A percentile compares a stretch with the other conserved stretches of the same genome.
Conservation (phyloP, 53 echinoderm and acorn worm genomes). For the Patiria pectinifera region DNA sequence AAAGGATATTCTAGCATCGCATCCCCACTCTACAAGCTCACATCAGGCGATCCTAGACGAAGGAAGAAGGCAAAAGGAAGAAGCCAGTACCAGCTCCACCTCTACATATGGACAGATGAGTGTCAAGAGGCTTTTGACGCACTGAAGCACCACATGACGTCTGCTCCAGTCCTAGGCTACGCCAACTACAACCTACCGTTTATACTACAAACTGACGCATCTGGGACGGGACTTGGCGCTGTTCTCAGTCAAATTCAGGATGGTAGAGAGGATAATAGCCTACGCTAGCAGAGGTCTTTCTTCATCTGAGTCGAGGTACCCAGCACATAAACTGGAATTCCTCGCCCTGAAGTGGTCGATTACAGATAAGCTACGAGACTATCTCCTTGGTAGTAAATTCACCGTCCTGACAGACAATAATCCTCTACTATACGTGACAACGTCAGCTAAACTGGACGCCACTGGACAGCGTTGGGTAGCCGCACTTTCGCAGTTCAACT, state of each 20-base stretch:
- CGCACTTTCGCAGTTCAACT: slow-evolving; percentile 23
- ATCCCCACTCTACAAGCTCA: slow-evolving; percentile 39
- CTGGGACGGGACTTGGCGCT: slow-evolving; percentile 50
- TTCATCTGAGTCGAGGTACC: slow-evolving; percentile 31
- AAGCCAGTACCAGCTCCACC: slow-evolving; percentile 9
- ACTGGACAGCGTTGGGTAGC: slow-evolving; percentile 22
- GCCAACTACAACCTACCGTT: slow-evolving; percentile 45
- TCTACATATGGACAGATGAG: slow-evolving; percentile 45
- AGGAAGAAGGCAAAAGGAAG: slow-evolving; percentile 25
- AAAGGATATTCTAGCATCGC: slow-evolving; percentile 49
- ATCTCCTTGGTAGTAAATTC: slow-evolving; percentile 39
- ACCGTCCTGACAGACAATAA: slow-evolving; percentile 22
- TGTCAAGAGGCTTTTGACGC: slow-evolving; percentile 38
- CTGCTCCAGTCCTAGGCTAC: slow-evolving; percentile 45
- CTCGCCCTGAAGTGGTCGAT: slow-evolving; percentile 49
- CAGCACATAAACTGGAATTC: too few species aligned
- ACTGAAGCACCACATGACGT: slow-evolving; percentile 37
- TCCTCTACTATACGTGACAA: slow-evolving; percentile 20
- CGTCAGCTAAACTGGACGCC: slow-evolving; percentile 21
- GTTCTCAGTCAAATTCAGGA: slow-evolving; percentile 45
- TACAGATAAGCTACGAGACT: slow-evolving; percentile 55
- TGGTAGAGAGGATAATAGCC: slow-evolving; percentile 36
- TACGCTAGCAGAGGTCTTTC: slow-evolving; percentile 48
- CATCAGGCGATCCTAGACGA: slow-evolving; percentile 23
- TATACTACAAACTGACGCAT: slow-evolving; percentile 62